Evolutionary conservation across 2,888 invertebrate genomes (phyloP), one percentile per base, ranked within the genome.

Genomic region (Drosophila nr. medialis): DNA sequence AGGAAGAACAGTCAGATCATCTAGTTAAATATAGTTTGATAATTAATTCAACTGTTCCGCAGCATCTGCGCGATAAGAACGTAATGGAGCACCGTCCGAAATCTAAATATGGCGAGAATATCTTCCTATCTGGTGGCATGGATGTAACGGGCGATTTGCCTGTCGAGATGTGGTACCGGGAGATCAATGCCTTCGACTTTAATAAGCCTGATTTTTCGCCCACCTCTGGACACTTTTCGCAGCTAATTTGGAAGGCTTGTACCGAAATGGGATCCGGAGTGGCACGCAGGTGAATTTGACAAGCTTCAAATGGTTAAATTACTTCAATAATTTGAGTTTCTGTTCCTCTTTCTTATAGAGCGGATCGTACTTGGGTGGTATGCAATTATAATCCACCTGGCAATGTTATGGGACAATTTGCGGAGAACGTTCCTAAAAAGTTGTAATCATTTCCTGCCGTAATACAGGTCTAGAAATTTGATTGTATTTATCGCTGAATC

Each of bases 331-430:
- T 45, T 50, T 49, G 2, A 7, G 34, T 49, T 30, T 27, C 6
- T 48, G 30, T 42, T 32, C 77, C 63, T 24, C 13, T 13, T 24
- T 45, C 4, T 4, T 4, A 15, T 29, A 34, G 96, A 95, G 90
- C 94, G 96, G 77, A 97, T 96, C 91, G 75, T 2, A 89, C 88
- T 15, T 92, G 84, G 85, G 97, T 98, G 0, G 98, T 99, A 1
- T 97, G 96, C 40, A 97, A 98, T 92, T 99, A 99, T 92, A 95
- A 95, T 84, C 99, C 99, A 0, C 96, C 98, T 0, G 99, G 98
- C 3, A 99, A 99, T 92, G 95, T 96, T 78, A 94, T 96, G 50
- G 96, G 96, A 2, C 95, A 95, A 86, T 97, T 96, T 89, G 93
- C 94, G 21, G 94, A 94, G 32, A 97, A 97, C 92, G 97, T 97